Evolutionary conservation across 2,888 invertebrate genomes (phyloP).

Genomic region (Drosophila planitibia): DNA sequence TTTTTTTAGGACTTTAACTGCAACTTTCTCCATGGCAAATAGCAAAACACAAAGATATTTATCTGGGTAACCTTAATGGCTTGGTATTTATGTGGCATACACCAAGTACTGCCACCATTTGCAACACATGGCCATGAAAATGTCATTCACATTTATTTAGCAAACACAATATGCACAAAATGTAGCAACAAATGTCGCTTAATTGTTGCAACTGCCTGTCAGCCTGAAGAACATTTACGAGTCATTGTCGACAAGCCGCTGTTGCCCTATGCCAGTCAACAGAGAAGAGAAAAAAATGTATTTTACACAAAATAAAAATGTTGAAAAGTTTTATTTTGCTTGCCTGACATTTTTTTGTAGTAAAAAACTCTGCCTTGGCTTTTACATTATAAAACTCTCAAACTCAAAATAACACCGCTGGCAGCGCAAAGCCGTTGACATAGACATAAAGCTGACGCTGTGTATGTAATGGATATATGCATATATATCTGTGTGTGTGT

Average conservation of each 20-base stretch:
- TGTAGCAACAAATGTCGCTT: slow-evolving; percentile 65
- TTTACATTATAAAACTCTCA: slow-evolving; percentile 50
- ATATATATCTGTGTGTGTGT: slow-evolving; percentile 7
- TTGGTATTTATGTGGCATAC: neutral
- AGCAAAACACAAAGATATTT: neutral
- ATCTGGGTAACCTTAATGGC: neutral
- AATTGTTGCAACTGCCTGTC: slow-evolving; percentile 64
- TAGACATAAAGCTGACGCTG: slow-evolving; percentile 50
- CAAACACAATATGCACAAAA: slow-evolving; percentile 46
- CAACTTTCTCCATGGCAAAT: neutral
- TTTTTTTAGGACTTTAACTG: neutral
- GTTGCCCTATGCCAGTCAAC: slow-evolving; percentile 19
- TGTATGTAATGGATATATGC: slow-evolving; percentile 1
- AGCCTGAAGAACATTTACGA: slow-evolving; percentile 57
- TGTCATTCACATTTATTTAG: slow-evolving; percentile 37
- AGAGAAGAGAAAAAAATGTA: neutral
- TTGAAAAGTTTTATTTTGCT: slow-evolving; percentile 42
- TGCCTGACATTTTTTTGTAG: neutral
- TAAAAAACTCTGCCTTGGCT: slow-evolving; percentile 28
- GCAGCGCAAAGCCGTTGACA: slow-evolving; percentile 57
- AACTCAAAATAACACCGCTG: slow-evolving; percentile 35
- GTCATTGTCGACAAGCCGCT: slow-evolving; percentile 17
- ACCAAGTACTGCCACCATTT: neutral
- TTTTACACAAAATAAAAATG: slow-evolving; percentile 28
- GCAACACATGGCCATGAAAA: slow-evolving; percentile 6